These are phyloP conservation scores for Boloria selene DNA, from an alignment of 2,888 invertebrate species.

Conservation along the genomic window DNA sequence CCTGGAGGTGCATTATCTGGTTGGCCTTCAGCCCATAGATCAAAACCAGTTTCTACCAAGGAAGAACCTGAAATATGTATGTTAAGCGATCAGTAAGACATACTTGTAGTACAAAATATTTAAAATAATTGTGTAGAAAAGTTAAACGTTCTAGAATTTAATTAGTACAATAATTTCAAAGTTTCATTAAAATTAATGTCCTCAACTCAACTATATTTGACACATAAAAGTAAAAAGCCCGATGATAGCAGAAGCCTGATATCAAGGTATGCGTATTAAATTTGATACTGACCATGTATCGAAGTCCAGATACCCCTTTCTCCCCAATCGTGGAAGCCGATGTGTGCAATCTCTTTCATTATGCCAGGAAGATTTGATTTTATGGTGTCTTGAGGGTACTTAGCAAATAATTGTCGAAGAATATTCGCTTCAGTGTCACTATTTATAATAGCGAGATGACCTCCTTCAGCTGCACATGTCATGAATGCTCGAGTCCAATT, in stretches of 20 bases:
- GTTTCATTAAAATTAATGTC: too few species aligned
- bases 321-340: constrained; percentile 49
- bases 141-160: too few species aligned
- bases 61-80: constrained; percentile 24
- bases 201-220: neutral
- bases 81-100: too few species aligned
- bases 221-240: too few species aligned
- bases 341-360: constrained; percentile 37
- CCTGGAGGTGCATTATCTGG: constrained; percentile 41
- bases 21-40: constrained; percentile 36
- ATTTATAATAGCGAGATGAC: constrained; percentile 43
- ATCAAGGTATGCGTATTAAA: neutral
- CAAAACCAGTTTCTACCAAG: constrained; percentile 41
- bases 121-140: too few species aligned
- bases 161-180: too few species aligned
- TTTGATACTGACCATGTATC: constrained; percentile 44
- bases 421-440: constrained; percentile 44
- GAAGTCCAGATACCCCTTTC: constrained; percentile 45
- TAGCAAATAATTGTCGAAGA: constrained; percentile 42
- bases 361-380: constrained; percentile 14
- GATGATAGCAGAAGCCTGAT: too few species aligned
- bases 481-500: constrained; percentile 45
- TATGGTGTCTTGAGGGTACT: constrained; percentile 27
- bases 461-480: constrained; percentile 46
- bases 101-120: too few species aligned